These are phyloP conservation scores for Aelia acuminata DNA, from an alignment of 2,888 invertebrate species.

Conservation along the genomic window DNA sequence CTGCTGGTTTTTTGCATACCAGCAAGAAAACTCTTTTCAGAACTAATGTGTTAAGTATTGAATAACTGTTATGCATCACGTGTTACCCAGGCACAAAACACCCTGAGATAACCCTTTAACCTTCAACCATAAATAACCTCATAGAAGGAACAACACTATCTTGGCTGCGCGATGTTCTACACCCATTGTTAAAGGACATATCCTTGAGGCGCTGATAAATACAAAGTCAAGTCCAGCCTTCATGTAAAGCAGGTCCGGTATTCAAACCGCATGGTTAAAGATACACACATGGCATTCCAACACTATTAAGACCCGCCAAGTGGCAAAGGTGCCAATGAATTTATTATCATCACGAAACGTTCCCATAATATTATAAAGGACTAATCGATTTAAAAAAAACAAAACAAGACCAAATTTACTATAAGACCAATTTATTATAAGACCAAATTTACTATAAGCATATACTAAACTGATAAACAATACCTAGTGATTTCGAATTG, in stretches of 20 bases:
- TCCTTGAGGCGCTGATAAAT: background rate
- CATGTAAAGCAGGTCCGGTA: background rate
- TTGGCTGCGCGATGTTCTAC: background rate
- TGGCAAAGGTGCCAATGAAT: background rate
- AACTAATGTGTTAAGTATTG: too few species aligned
- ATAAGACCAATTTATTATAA: too few species aligned
- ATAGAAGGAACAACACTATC: too few species aligned
- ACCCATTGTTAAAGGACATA: background rate
- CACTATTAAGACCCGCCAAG: background rate
- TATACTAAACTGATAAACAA: background rate
- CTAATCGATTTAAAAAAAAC: too few species aligned
- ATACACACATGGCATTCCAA: background rate
- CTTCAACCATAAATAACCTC: too few species aligned
- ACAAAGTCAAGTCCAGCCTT: conserved; percentile 6
- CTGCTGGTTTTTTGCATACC: too few species aligned
- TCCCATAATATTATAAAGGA: too few species aligned
- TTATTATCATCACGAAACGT: background rate
- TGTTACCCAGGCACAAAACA: too few species aligned
- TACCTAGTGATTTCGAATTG: background rate
- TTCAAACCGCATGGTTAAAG: background rate
- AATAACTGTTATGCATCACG: too few species aligned
- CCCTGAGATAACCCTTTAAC: too few species aligned
- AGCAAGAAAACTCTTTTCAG: too few species aligned
- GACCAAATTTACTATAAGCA: background rate
- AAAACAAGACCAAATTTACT: too few species aligned